phyloP scores from a whole-genome alignment of 2,797 vertebrate species.

The Chloroceryle amazona region DNA sequence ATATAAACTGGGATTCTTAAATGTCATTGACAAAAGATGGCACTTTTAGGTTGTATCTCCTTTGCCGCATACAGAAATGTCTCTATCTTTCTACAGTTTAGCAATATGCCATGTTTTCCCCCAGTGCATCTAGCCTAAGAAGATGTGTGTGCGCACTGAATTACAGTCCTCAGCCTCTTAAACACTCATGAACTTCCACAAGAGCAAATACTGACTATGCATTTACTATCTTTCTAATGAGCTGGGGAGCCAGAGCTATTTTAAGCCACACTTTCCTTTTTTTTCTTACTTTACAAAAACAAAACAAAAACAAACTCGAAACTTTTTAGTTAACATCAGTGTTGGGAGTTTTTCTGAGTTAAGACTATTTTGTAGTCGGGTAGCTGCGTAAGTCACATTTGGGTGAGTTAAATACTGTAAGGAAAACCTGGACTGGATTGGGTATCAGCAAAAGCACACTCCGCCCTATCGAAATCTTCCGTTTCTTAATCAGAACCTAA shows the following conservation, averaged over 20 bases:
- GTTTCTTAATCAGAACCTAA: constrained; percentile 27
- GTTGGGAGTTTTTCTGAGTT: neutral
- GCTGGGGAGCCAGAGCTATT: constrained; percentile 33
- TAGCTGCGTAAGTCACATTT: constrained; percentile 45
- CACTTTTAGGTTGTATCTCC: constrained; percentile 58
- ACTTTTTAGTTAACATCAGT: neutral
- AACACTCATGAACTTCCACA: constrained; percentile 67
- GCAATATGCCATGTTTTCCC: constrained; percentile 58
- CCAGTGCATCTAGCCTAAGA: constrained; percentile 37
- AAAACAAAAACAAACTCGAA: neutral
- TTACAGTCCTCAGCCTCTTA: constrained; percentile 73
- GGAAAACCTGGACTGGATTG: constrained; percentile 19
- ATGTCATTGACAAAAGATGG: constrained; percentile 64
- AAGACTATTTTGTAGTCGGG: neutral
- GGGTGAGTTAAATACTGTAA: neutral
- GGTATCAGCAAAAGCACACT: neutral
- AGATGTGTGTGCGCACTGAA: constrained; percentile 40
- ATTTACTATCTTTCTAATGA: constrained; percentile 62
- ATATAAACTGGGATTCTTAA: constrained; percentile 68
- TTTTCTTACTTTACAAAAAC: neutral
- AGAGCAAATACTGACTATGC: constrained; percentile 66
- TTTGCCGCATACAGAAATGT: constrained; percentile 57
- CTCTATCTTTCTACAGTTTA: constrained; percentile 11
- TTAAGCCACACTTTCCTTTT: constrained; percentile 20
- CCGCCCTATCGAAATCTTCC: neutral